Base-by-base conservation (phyloP, 2,888 invertebrate species). In the Habrosyne pyritoides region DNA sequence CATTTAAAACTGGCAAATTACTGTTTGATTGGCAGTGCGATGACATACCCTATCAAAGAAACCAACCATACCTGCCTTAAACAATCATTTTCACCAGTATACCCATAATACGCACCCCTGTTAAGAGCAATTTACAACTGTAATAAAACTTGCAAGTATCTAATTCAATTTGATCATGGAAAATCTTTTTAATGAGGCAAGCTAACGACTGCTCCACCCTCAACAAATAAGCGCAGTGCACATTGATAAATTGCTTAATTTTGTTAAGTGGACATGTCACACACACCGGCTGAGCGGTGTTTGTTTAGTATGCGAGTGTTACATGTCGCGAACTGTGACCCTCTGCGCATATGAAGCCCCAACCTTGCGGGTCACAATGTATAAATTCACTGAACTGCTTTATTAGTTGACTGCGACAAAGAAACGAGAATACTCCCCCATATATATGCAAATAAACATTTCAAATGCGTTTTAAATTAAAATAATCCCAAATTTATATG, bases 401-500 rank as follows among this genome's bases (percentile, higher is more conserved):
- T 84, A 86, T 86, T 85, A 84, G 74, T 76, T 74, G 67, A 67
- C 69, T 68, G 75, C 78, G 77, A 85, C 89, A 89, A 88, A 89
- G 84, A 87, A 89, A 86, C 85, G 74, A 79, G 87, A 86, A 88
- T 86, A 79, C 80, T 57, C 78, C 69, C 84, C 85, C 84, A 86
- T 90, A 86, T 89, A 89, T 81, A 91, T 91, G 91, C 85, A 86
- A 91, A 91, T 91, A 88, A 83, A 87, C 84, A 85, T 83, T 81
- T 79, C 73, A 83, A 89, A 89, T 89, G 90, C 88, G 84, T 86
- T 89, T 85, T 79, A 89, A 90, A 91, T 91, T 91, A 91, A 90
- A 90, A 89, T 89, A 88, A 91, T 89, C 87, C 87, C 81, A 76
- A 90, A 90, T 90, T 89, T 90, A 89, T 87, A 91, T 91, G 91